These are phyloP conservation scores for Stegastes partitus DNA, from an alignment of 2,113 vertebrate species.

Conservation along the genomic window DNA sequence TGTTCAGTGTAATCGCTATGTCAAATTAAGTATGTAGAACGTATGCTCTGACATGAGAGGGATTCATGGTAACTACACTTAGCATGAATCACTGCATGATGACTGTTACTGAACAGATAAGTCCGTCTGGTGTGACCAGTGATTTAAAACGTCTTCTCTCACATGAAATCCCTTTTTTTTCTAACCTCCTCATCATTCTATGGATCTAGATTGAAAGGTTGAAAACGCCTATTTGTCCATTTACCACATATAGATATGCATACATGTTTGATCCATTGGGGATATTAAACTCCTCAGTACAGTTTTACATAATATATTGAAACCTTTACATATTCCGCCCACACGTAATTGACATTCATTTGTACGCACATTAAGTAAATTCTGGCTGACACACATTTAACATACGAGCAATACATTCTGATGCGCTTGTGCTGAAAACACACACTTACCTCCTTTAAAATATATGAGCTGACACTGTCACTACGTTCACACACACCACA, in stretches of 20 bases:
- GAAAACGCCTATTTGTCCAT: no score
- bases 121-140: neutral
- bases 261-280: no score
- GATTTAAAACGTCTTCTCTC: neutral
- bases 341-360: no score
- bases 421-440: neutral
- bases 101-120: neutral
- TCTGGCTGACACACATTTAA: neutral
- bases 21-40: slow-evolving; percentile 33
- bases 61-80: slow-evolving; percentile 24
- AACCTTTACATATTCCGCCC: no score
- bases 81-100: slow-evolving; percentile 10
- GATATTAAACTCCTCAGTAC: no score
- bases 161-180: neutral
- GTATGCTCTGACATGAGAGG: slow-evolving; percentile 39
- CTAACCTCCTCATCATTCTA: neutral
- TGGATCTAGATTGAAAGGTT: no score
- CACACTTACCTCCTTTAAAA: neutral
- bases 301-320: no score
- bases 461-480: neutral
- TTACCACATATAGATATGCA: no score
- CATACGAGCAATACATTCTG: neutral
- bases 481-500: slow-evolving; percentile 6
- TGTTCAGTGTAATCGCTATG: slow-evolving; percentile 43
- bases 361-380: neutral